Base-by-base conservation (phyloP, 2,888 invertebrate species). In the Melinopterus prodromus region DNA sequence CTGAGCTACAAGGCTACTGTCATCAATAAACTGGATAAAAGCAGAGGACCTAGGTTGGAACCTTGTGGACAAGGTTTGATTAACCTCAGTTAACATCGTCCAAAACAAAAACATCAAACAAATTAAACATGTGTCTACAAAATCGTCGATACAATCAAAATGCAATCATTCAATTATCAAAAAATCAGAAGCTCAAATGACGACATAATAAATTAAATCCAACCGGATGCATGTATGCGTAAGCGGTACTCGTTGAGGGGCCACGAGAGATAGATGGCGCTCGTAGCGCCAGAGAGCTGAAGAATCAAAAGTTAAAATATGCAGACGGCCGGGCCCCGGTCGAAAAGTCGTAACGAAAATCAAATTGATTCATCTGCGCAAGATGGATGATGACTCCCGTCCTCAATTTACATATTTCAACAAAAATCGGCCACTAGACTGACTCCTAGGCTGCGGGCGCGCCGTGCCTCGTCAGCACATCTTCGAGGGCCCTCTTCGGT, bases 401-500 rank as follows among this genome's bases (percentile, higher is more conserved):
- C 37, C 74, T 74, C 74, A 87, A 89, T 89, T 89, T 88, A 88
- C 89, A 89, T 89, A 88, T 87, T 89, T 86, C 88, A 88, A 88
- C 88, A 88, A 87, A 88, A 89, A 88, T 88, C 87, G 85, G 83
- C 83, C 83, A 83, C 84, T 78, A 76, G 71, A 79, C 74, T 78
- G 77, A 53, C 12, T 26, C 26, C 26, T 71, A 26, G 71, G 71
- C 26, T 71, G 74, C 26, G 74, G 16, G 74, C n/a, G 36, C 36
- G 37, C 74, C 3, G 35, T 26, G 79, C 81, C 83, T 83, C 85
- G 85, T 86, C 86, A 86, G 86, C 86, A 84, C 84, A 83, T 85
- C 85, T 85, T 85, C 84, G 85, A 86, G 85, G 84, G 85, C 84
- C 82, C 77, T 83, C 76, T 80, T 82, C 83, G 84, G 53, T 53